Conservation (phyloP, 2,888 invertebrate genomes). For the Calliopum simillimum region DNA sequence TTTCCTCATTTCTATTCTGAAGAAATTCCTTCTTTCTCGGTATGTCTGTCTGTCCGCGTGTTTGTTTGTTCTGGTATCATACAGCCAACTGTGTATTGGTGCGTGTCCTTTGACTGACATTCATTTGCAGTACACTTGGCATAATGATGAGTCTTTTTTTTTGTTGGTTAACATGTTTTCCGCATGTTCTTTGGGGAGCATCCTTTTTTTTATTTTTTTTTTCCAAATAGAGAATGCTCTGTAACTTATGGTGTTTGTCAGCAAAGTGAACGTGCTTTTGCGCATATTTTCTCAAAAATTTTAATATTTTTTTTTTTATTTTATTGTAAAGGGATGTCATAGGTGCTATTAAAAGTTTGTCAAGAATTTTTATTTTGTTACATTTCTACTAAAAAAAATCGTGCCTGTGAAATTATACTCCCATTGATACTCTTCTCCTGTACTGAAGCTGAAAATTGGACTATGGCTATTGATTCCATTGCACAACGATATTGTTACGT, state of each 20-base stretch:
- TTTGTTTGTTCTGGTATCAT: slow-evolving; percentile 13
- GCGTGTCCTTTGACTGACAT: slow-evolving; percentile 37
- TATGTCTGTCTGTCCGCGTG: background rate
- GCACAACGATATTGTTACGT: too few species aligned
- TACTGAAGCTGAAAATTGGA: too few species aligned
- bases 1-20: too few species aligned
- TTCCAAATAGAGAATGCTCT: background rate
- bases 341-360: slow-evolving; percentile 24
- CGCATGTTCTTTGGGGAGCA: background rate
- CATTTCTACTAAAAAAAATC: too few species aligned
- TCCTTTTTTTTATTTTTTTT: background rate
- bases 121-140: slow-evolving; percentile 34
- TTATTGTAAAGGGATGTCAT: background rate
- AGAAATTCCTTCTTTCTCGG: background rate
- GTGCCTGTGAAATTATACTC: too few species aligned
- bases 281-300: background rate
- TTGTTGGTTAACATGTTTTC: background rate
- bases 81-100: slow-evolving; percentile 7
- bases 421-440: too few species aligned
- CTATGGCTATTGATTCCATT: too few species aligned
- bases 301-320: slow-evolving; percentile 1
- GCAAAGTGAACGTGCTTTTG: slow-evolving; percentile 23
- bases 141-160: slow-evolving; percentile 34
- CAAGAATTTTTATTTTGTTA: background rate
- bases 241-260: slow-evolving; percentile 21